Percentiles rank a stretch among this genome's conserved stretches.
Evolutionary conservation across 2,113 vertebrate species (phyloP).

Genomic region (Periophthalmus modestus): DNA sequence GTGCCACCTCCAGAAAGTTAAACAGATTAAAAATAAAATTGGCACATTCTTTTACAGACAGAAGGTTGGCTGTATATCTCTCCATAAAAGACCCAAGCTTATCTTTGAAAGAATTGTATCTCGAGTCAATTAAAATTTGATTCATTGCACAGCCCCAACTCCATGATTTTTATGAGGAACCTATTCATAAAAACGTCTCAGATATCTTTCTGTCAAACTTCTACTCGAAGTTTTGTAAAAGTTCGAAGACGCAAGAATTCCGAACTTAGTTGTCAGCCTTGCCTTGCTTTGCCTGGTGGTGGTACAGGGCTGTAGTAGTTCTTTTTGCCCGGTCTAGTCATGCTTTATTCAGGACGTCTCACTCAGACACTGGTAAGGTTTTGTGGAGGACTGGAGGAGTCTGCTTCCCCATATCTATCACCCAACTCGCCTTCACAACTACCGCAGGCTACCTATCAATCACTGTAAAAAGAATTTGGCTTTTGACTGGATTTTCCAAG

Average conservation of each 20-base stretch:
- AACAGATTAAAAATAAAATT: too few relatives aligned
- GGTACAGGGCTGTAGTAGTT: background rate
- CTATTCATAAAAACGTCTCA: background rate
- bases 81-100: too few relatives aligned
- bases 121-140: too few relatives aligned
- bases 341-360: constrained; percentile 1
- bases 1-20: too few relatives aligned
- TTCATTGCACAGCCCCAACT: background rate
- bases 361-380: background rate
- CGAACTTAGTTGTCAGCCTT: background rate
- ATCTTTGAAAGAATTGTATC: too few relatives aligned
- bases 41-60: too few relatives aligned
- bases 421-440: background rate
- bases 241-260: background rate
- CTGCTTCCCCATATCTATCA: background rate
- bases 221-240: background rate
- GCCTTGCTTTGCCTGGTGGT: background rate
- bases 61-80: too few relatives aligned
- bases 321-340: background rate
- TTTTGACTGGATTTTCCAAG: background rate
- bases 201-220: background rate
- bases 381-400: background rate
- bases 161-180: background rate
- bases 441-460: background rate
- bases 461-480: background rate